phyloP scores from a whole-genome alignment of 2,113 vertebrate genomes.

The Atractosteus spatula region DNA sequence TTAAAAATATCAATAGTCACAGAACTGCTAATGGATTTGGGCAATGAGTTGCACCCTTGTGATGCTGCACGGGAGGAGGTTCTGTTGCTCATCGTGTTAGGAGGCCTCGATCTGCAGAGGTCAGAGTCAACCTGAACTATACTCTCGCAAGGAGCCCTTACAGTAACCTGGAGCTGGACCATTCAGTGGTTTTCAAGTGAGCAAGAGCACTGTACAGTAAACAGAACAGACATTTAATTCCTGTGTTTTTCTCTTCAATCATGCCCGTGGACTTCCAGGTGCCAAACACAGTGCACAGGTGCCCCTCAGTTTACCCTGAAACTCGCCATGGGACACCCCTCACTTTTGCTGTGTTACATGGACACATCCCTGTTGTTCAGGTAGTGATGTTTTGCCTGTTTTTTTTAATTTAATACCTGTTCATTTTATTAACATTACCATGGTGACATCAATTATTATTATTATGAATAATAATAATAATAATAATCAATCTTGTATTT shows the following conservation, averaged over 20 bases:
- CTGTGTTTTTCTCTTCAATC: conserved; percentile 51
- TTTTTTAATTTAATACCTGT: conserved; percentile 12
- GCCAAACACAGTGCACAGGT: conserved; percentile 96
- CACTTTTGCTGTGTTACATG: conserved; percentile 97
- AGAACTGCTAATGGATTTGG: too few relatives aligned
- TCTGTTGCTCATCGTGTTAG: too few relatives aligned
- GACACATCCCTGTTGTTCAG: conserved; percentile 98
- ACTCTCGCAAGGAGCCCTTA: too few relatives aligned
- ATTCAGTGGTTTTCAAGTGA: too few relatives aligned
- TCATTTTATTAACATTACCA: conserved; percentile 31
- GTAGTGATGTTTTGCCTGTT: conserved; percentile 68
- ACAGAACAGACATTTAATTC: conserved; percentile 45
- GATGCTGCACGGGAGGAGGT: too few relatives aligned
- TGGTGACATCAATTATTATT: conserved; percentile 25
- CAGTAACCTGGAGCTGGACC: too few relatives aligned
- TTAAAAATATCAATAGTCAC: too few relatives aligned
- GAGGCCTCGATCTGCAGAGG: too few relatives aligned
- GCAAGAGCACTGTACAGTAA: too few relatives aligned
- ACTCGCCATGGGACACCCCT: conserved; percentile 97
- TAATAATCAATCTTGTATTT: neutral
- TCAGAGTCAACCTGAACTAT: too few relatives aligned
- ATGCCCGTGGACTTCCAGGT: conserved; percentile 86
- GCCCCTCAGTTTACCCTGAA: conserved; percentile 97
- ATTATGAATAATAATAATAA: conserved; percentile 20
- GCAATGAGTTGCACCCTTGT: too few relatives aligned